Evolutionary conservation across 2,113 vertebrate species (phyloP).

Genomic region (Pao palembangensis): DNA sequence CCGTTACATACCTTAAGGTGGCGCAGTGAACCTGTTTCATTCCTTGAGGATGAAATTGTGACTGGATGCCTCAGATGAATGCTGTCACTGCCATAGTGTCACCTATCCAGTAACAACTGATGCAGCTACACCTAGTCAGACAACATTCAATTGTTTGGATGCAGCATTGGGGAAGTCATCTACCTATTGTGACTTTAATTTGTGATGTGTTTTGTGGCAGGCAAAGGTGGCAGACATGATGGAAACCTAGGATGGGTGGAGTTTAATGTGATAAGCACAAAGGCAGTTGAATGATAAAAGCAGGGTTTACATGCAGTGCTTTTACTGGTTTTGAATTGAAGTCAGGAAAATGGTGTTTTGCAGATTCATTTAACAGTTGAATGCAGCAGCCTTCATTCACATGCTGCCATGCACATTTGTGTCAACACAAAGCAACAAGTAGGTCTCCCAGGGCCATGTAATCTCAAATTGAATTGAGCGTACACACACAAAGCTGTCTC

Average conservation of each 20-base stretch:
- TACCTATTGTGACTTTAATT: constrained; percentile 27
- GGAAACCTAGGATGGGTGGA: constrained; percentile 3
- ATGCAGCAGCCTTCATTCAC: neutral
- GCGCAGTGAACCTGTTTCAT: constrained; percentile 52
- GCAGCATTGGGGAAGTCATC: constrained; percentile 47
- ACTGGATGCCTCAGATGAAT: constrained; percentile 21
- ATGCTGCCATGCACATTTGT: constrained; percentile 23
- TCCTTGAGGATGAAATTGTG: constrained; percentile 16
- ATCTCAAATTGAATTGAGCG: constrained; percentile 54
- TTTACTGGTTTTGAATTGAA: neutral
- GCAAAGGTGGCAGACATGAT: constrained; percentile 11
- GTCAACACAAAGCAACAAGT: constrained; percentile 53
- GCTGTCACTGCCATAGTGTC: neutral
- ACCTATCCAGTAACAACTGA: constrained; percentile 6
- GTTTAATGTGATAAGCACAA: constrained; percentile 4
- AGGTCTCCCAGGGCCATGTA: constrained; percentile 30
- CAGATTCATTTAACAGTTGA: neutral
- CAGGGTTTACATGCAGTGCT: neutral
- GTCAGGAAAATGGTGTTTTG: neutral
- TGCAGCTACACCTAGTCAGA: constrained; percentile 31
- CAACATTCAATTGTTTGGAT: constrained; percentile 6
- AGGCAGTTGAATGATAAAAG: constrained; percentile 1
- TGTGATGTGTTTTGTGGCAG: constrained; percentile 29
- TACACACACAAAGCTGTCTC: constrained; percentile 55
- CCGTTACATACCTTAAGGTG: constrained; percentile 54